phyloP scores from a whole-genome alignment of 2,113 vertebrate species.

The Odocoileus hemionus region DNA sequence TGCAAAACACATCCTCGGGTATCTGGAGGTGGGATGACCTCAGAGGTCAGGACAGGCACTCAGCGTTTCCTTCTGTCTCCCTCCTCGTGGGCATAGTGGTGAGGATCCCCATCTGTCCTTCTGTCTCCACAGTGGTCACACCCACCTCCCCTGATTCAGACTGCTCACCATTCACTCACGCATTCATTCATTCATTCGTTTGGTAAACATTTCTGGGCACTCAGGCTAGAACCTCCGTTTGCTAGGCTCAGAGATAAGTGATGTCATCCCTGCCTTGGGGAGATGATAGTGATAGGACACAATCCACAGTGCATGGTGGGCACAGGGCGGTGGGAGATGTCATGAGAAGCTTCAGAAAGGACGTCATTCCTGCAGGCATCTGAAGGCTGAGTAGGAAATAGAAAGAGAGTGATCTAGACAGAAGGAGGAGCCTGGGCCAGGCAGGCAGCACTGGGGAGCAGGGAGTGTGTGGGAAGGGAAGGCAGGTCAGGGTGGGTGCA shows the following conservation, averaged over 20 bases:
- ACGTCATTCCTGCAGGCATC: not conserved
- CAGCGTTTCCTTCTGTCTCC: not conserved
- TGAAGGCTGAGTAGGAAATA: not conserved
- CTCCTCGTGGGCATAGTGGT: not conserved
- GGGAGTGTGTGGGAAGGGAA: fast-evolving
- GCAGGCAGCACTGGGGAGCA: fast-evolving
- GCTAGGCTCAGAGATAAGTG: not conserved
- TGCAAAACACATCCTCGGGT: not conserved
- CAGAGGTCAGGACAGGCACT: fast-evolving
- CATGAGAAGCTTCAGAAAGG: not conserved
- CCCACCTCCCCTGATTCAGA: not conserved
- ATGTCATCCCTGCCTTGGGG: not conserved
- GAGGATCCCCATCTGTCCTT: not conserved
- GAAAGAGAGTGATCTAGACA: not conserved
- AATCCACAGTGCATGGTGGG: not conserved
- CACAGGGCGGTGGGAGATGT: not conserved
- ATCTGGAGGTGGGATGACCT: not conserved
- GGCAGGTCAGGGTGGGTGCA: not conserved
- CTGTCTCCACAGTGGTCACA: not conserved
- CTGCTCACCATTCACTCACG: not conserved
- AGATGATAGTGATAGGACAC: not conserved
- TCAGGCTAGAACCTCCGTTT: not conserved
- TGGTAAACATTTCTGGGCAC: not conserved
- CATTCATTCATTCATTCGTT: not conserved
- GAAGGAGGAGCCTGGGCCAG: not conserved